Evolutionary conservation across 2,797 vertebrate species (phyloP).

Genomic region (Chlorospingus semifuscus): DNA sequence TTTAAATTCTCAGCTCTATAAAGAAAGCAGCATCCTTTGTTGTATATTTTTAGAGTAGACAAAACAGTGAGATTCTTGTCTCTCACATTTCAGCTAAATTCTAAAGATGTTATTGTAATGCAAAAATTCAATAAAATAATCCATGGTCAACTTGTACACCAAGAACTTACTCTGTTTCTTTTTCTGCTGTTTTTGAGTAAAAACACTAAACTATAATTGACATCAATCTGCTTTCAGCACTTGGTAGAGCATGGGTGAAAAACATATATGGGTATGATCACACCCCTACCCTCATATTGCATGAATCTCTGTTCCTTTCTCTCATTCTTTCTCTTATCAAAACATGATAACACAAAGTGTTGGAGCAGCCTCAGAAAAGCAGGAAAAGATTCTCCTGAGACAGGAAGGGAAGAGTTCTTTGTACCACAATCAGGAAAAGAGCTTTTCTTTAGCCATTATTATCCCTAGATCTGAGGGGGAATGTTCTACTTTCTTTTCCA

Average conservation of each 20-base stretch:
- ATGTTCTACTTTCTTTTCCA: neutral
- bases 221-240: neutral
- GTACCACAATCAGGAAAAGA: neutral
- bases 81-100: neutral
- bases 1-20: neutral
- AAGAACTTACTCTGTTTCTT: neutral
- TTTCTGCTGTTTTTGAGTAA: neutral
- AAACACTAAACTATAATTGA: neutral
- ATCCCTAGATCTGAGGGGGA: neutral
- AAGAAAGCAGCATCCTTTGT: neutral
- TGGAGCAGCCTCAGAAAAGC: neutral
- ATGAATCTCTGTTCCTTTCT: neutral
- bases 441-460: neutral
- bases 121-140: neutral
- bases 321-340: neutral
- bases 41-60: neutral
- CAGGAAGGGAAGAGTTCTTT: neutral
- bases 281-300: rapidly evolving
- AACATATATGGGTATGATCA: neutral
- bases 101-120: neutral
- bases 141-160: neutral
- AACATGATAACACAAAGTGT: neutral
- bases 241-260: neutral
- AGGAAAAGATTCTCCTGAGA: neutral
- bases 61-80: neutral